Evolutionary conservation across 1,140 invertebrate genomes (phyloP), one percentile per base, ranked within the genome.

Genomic region (Anagrus nilaparvatae): DNA sequence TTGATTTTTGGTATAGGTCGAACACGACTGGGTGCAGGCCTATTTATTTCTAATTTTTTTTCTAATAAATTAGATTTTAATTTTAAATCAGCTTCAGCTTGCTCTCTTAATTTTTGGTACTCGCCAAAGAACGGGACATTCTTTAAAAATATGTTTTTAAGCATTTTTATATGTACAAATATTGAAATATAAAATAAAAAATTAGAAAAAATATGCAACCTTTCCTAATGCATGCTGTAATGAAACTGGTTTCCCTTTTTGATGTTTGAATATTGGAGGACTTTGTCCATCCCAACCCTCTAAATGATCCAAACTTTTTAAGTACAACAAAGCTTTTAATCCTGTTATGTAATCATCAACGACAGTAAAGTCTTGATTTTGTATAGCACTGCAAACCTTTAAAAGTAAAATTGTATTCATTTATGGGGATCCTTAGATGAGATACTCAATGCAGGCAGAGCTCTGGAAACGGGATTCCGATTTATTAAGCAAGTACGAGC

Each of bases 311-410:
- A 86, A 61, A 24, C 76, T 78, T 37, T 83, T 72, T 10, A 97
- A 60, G 57, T 96, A 98, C 2, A 99, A 63, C 18, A 97, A 62
- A 0, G 92, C 74, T 68, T 93, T 92, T 7, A 99, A 69, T 1
- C 93, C 93, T 4, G 79, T 87, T 28, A 84, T 77, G 56, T 97
- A 98, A 62, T 98, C 93, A 10, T 97, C 84, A 40, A 97, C 84
- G 0, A 97, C 59, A 1, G 92, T 95, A 52, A 94, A 97, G 65
- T 97, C 94, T 72, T 99, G 96, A 71, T 99, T 99, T 62, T 99
- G 96, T 12, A 99, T 77, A 5, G 95, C 90, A 60, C 91, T 97
- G 62, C 95, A 89, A 36, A 96, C 78, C 84, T 91, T 49, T 37
- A 51, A 21, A 5, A 35, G n/a, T 47, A 39, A 18, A 47, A 32